phyloP scores from a whole-genome alignment of 1,140 invertebrate species.

The Anastatus disparis region DNA sequence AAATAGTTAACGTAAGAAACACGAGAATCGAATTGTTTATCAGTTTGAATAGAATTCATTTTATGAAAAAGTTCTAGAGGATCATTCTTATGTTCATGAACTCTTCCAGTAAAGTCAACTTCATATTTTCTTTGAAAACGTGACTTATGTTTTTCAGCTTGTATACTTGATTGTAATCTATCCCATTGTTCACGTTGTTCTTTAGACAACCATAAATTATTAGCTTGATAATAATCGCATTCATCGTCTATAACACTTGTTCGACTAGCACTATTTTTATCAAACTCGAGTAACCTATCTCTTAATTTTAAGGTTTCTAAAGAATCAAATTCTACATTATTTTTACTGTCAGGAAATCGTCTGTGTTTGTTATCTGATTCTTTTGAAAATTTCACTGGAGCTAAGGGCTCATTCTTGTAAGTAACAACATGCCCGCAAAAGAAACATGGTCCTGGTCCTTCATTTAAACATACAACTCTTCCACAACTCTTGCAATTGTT shows the following conservation, averaged over 20 bases:
- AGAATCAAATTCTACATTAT: constrained; percentile 65
- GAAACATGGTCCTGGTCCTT: constrained; percentile 95
- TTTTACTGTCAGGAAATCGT: neutral
- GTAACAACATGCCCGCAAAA: constrained; percentile 86
- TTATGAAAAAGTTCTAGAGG: constrained; percentile 42
- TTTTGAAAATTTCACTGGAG: neutral
- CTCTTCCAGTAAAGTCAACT: constrained; percentile 85
- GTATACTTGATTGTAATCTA: constrained; percentile 77
- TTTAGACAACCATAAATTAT: constrained; percentile 83
- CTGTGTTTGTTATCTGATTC: constrained; percentile 6
- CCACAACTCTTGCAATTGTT: constrained; percentile 96
- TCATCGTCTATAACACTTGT: constrained; percentile 96
- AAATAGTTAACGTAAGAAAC: neutral
- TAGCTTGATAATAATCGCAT: constrained; percentile 89
- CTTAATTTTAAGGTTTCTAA: constrained; percentile 20
- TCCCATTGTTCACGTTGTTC: constrained; percentile 76
- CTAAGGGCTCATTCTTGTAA: neutral
- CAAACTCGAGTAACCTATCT: constrained; percentile 34
- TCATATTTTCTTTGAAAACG: constrained; percentile 76
- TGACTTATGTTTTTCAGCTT: constrained; percentile 77
- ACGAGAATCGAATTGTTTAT: constrained; percentile 10
- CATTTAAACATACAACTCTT: constrained; percentile 93
- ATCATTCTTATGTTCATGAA: constrained; percentile 63
- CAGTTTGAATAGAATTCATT: constrained; percentile 41
- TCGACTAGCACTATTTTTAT: constrained; percentile 72